Evolutionary conservation across 1,140 invertebrate genomes (phyloP), one percentile per base, ranked within the genome.

Genomic region (Caenorhabditis inopinata): DNA sequence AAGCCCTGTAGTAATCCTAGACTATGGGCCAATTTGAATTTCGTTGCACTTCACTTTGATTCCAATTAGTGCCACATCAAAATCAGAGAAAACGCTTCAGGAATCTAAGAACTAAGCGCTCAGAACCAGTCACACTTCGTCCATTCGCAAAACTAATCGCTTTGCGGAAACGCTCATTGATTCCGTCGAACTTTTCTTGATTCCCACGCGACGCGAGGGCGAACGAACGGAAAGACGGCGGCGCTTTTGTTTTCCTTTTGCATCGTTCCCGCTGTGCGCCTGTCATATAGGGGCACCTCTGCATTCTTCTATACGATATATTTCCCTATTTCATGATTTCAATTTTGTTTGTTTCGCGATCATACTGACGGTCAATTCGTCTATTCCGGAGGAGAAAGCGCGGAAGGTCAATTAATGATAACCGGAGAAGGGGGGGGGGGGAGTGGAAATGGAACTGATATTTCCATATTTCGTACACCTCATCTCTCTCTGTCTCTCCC

Each of bases 171-270:
- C 48, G 48, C 48, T 51, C 48, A 58, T 27, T 68, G 58, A 42
- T 68, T 42, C 32, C 58, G 32, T 68, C n/a, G 32, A 68, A 68
- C 58, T 68, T 68, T 68, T 68, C 32, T 68, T 68, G 58, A 68
- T 68, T 68, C 58, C 11, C 58, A 68, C 58, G 58, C 58, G 32
- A 42, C 38, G 38, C 38, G 21, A 35, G 58, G 27, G 58, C 29
- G 53, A 6, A 23, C n/a, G 58, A 68, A 68, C 58, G 58, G 58
- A 38, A 58, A 23, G 51, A 18, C 7, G n/a, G 2, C 3, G n/a
- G 1, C 16, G 58, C 32, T 42, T 68, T 68, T 68, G 58, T 68
- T 68, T 68, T 68, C 58, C 58, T 68, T 68, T 68, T 68, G 51
- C 51, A 58, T 23, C 58, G 32, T 68, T 42, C 58, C 53, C 29